phyloP scores from a whole-genome alignment of 2,888 invertebrate species.

The Pocota personata region DNA sequence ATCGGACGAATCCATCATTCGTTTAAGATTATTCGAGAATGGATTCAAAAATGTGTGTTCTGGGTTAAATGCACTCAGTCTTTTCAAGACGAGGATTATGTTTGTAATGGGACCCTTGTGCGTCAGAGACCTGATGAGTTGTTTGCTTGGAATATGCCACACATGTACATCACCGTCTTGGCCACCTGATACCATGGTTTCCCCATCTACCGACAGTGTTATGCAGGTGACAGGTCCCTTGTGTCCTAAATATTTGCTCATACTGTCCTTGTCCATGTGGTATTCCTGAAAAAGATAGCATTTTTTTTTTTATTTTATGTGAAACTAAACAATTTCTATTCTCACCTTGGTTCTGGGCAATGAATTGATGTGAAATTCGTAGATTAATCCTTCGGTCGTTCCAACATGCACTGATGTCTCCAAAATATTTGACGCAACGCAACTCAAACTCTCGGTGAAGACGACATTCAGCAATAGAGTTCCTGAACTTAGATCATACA shows the following conservation, averaged over 20 bases:
- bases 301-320: background rate
- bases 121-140: constrained; percentile 87
- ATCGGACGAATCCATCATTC: constrained; percentile 84
- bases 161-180: constrained; percentile 89
- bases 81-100: constrained; percentile 86
- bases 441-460: constrained; percentile 88
- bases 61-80: constrained; percentile 85
- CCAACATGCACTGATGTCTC: constrained; percentile 91
- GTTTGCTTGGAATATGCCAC: constrained; percentile 92
- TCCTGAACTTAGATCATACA: constrained; percentile 90
- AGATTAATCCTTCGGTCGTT: constrained; percentile 87
- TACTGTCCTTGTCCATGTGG: constrained; percentile 85
- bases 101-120: constrained; percentile 91
- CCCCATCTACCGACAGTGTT: constrained; percentile 88
- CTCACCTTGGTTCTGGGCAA: constrained; percentile 85
- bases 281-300: constrained; percentile 83
- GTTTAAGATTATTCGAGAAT: constrained; percentile 86
- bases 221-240: constrained; percentile 88
- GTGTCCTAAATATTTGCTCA: constrained; percentile 87
- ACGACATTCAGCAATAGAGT: constrained; percentile 88
- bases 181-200: constrained; percentile 89
- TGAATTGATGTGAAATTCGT: constrained; percentile 87
- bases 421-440: constrained; percentile 87
- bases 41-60: constrained; percentile 84
- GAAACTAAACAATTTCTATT: background rate